These are phyloP conservation scores for Hapalemur alaotrensis DNA, from an alignment of 2,797 vertebrate genomes.

Conservation along the genomic window DNA sequence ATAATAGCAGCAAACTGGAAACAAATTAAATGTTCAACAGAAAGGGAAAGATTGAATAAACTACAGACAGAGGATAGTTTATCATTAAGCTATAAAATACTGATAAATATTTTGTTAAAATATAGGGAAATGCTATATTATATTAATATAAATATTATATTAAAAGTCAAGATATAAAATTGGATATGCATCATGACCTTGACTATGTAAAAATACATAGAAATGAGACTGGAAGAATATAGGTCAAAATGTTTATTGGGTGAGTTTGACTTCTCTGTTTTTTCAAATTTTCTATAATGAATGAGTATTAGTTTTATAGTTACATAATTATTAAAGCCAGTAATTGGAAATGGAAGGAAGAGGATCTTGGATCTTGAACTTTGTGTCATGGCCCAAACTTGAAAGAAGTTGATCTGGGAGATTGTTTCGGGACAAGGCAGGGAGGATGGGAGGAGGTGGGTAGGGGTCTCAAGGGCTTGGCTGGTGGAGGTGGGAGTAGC, in stretches of 20 bases:
- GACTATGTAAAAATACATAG: not conserved
- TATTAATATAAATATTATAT: not conserved
- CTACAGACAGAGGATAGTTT: not conserved
- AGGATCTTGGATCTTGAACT: not conserved
- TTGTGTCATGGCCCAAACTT: not conserved
- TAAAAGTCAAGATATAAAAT: slow-evolving; percentile 28
- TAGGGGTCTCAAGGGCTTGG: not conserved
- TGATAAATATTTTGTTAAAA: not conserved
- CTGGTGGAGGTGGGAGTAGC: not conserved
- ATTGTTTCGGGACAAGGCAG: not conserved
- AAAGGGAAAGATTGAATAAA: not conserved
- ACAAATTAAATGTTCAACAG: not conserved
- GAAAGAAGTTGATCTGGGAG: not conserved
- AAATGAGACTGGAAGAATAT: not conserved
- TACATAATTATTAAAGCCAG: not conserved
- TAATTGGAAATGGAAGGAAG: not conserved
- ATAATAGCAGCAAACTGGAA: not conserved
- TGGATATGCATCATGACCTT: not conserved
- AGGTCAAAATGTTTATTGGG: not conserved
- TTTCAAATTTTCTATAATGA: slow-evolving; percentile 14
- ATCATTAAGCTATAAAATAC: slow-evolving; percentile 7
- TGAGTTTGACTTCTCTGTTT: not conserved
- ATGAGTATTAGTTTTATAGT: slow-evolving; percentile 3
- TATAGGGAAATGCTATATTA: not conserved
- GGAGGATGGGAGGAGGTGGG: not conserved